Base-by-base conservation (phyloP, 2,113 vertebrate species). In the Butorides virescens region DNA sequence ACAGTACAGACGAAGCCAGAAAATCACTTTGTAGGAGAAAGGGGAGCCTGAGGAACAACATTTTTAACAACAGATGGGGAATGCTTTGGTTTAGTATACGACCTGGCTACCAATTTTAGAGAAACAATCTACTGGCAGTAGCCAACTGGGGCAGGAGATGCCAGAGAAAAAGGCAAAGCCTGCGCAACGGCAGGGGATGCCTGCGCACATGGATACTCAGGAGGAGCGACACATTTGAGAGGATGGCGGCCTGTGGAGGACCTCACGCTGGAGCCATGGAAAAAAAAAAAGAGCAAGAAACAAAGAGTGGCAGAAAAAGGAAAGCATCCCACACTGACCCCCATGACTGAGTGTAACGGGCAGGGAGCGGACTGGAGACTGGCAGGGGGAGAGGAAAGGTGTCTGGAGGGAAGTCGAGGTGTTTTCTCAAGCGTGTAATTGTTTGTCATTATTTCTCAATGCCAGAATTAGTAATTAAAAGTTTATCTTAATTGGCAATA, bases 61-160 rank as follows among this genome's bases (percentile, higher is more conserved):
- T 16, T 73, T 86, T 63, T 59, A 76, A 59, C 22, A 88, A 36
- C 23, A 78, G 27, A 55, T 32, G 29, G 11, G 25, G 8, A 95
- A 67, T 29, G 20, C 9, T 59, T 90, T 53, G 9, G 30, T 27
- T 79, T 39, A 83, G 52, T 79, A 36, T 30, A 23, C 0, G 2
- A 70, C 27, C 39, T 72, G 66, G 29, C 29, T 76, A 32, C 5
- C 29, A 29, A 66, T 37, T 85, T 62, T 22, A 72, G 42, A 71
- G 66, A 74, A 86, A 50, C 27, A 19, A 59, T 14, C 14, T 32
- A 17, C 13, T 68, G 49, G 46, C 50, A 91, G 44, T 12, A 83
- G 53, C 27, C 0, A 0, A 34, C 4, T 0, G 3, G n/a, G 49
- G 59, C 32, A 78, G 86, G 15, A 62, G 32, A 44, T 15, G 14